Percentiles rank a stretch among this genome's conserved stretches.
phyloP scores from a whole-genome alignment of 2,113 vertebrate species.

The Takifugu bimaculatus region DNA sequence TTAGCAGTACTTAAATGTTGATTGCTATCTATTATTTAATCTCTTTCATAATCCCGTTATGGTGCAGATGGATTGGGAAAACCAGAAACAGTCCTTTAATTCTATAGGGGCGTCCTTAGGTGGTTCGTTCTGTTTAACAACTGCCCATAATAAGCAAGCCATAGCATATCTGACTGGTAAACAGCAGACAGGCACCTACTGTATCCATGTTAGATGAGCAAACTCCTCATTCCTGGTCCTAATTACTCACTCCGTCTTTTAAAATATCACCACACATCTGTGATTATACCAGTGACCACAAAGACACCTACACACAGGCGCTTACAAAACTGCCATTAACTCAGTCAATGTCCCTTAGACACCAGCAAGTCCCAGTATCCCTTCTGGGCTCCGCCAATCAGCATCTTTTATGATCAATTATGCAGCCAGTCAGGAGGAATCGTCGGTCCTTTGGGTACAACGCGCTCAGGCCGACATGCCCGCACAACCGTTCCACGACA shows the following conservation, averaged over 20 bases:
- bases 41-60: too few species aligned
- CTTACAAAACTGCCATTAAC: slow-evolving; percentile 58
- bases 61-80: too few species aligned
- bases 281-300: slow-evolving; percentile 42
- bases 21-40: too few species aligned
- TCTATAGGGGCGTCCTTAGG: too few species aligned
- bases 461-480: slow-evolving; percentile 23
- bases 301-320: slow-evolving; percentile 31
- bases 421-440: slow-evolving; percentile 62
- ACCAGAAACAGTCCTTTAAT: too few species aligned
- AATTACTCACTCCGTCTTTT: not conserved
- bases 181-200: too few species aligned
- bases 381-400: slow-evolving; percentile 63
- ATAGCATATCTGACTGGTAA: too few species aligned
- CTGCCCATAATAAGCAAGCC: too few species aligned
- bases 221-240: not conserved
- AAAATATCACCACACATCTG: slow-evolving; percentile 16
- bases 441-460: slow-evolving; percentile 45
- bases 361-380: slow-evolving; percentile 41
- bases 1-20: too few species aligned
- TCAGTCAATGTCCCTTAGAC: slow-evolving; percentile 65
- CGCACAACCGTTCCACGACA: slow-evolving; percentile 30
- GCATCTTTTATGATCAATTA: slow-evolving; percentile 72
- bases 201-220: not conserved
- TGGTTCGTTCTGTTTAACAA: too few species aligned